These are phyloP conservation scores for Acanthosepion pharaonis DNA, from an alignment of 2,888 invertebrate genomes.

Conservation along the genomic window DNA sequence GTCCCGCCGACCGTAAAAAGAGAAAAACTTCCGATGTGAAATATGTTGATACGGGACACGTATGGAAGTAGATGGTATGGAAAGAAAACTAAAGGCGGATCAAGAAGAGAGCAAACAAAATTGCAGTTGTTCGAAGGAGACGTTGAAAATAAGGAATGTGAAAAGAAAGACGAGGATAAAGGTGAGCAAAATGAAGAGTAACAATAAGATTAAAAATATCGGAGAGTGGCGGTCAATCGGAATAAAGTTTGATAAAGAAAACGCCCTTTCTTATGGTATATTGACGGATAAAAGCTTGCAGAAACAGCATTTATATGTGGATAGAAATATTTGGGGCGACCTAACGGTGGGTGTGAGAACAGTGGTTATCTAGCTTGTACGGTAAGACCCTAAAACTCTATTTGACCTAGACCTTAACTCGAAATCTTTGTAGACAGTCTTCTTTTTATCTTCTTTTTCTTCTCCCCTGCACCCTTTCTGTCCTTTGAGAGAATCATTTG, in stretches of 20 bases:
- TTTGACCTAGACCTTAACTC: not conserved
- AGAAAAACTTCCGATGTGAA: too few relatives aligned
- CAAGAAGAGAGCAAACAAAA: too few relatives aligned
- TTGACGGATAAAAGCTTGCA: not conserved
- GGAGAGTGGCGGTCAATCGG: too few relatives aligned
- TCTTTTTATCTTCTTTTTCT: not conserved
- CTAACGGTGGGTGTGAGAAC: not conserved
- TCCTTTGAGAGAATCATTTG: not conserved
- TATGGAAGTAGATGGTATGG: too few relatives aligned
- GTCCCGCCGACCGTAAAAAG: too few relatives aligned
- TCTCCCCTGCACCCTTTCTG: not conserved
- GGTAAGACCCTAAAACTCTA: not conserved
- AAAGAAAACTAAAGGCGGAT: too few relatives aligned
- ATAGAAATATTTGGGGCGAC: not conserved
- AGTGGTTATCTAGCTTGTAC: not conserved
- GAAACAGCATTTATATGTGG: not conserved
- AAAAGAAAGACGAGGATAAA: not conserved
- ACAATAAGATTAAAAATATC: too few relatives aligned
- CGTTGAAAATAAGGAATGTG: too few relatives aligned
- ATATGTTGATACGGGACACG: too few relatives aligned
- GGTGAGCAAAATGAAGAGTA: not conserved
- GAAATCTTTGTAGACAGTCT: not conserved
- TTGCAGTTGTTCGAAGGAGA: too few relatives aligned
- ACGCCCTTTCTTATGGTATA: not conserved
- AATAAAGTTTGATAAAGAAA: not conserved